Percentiles rank a stretch among this genome's conserved stretches.
phyloP scores from a whole-genome alignment of 1,140 invertebrate species.

The Dinothrombium tinctorium region DNA sequence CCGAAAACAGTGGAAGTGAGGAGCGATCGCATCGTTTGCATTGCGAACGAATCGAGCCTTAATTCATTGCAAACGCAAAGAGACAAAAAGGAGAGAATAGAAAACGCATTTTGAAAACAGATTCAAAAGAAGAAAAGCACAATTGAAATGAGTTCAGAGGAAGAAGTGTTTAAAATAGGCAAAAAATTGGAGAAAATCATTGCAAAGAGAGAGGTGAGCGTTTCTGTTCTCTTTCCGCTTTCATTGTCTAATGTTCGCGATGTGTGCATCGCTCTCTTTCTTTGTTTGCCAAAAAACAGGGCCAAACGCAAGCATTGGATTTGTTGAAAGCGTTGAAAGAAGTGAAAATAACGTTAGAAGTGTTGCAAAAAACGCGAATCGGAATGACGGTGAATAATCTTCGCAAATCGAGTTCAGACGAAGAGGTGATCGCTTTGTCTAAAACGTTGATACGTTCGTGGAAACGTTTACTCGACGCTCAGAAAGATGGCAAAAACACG shows the following conservation, averaged over 20 bases:
- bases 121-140: too few species aligned
- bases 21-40: too few species aligned
- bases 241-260: too few species aligned
- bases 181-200: slow-evolving; percentile 88
- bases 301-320: slow-evolving; percentile 69
- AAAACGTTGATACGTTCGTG: slow-evolving; percentile 92
- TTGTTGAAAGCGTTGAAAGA: slow-evolving; percentile 62
- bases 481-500: background rate
- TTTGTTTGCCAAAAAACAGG: slow-evolving; percentile 25
- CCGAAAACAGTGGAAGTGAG: too few species aligned
- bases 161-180: slow-evolving; percentile 75
- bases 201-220: too few species aligned
- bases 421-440: slow-evolving; percentile 75
- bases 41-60: too few species aligned
- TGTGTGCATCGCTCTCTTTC: too few species aligned
- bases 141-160: slow-evolving; percentile 6
- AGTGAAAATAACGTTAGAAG: slow-evolving; percentile 56
- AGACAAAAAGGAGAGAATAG: too few species aligned
- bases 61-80: too few species aligned
- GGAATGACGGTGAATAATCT: slow-evolving; percentile 96
- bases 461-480: slow-evolving; percentile 64
- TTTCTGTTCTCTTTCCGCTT: too few species aligned
- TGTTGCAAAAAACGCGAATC: slow-evolving; percentile 59
- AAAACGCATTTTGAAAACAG: too few species aligned
- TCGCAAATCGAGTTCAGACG: slow-evolving; percentile 77